Conservation (phyloP, 1,140 invertebrate genomes). For the Andricus grossulariae region DNA sequence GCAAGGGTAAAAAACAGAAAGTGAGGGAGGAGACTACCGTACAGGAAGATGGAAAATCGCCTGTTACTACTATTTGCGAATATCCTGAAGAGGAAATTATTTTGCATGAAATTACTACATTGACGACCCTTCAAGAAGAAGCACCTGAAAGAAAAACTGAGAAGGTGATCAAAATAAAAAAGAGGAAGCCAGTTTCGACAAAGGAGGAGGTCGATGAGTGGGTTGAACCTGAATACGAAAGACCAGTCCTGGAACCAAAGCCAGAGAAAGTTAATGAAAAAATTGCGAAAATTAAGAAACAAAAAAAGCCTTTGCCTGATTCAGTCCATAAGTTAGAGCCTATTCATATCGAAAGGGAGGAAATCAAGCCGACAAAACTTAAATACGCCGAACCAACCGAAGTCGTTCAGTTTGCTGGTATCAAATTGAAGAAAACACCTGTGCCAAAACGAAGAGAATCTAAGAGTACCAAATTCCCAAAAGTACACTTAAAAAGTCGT, state of each 20-base stretch:
- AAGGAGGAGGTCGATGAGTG: slow-evolving; percentile 74
- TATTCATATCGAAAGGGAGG: slow-evolving; percentile 72
- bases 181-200: slow-evolving; percentile 63
- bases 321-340: slow-evolving; percentile 62
- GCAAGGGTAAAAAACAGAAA: slow-evolving; percentile 62
- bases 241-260: slow-evolving; percentile 70
- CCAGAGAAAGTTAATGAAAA: slow-evolving; percentile 73
- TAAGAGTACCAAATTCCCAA: slow-evolving; percentile 76
- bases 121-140: slow-evolving; percentile 44
- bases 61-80: slow-evolving; percentile 50
- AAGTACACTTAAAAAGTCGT: slow-evolving; percentile 81
- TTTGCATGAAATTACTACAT: slow-evolving; percentile 43
- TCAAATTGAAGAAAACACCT: slow-evolving; percentile 80
- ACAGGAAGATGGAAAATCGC: slow-evolving; percentile 70
- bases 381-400: slow-evolving; percentile 69
- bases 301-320: slow-evolving; percentile 60
- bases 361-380: slow-evolving; percentile 71
- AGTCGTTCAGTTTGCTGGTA: slow-evolving; percentile 77
- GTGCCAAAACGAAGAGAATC: slow-evolving; percentile 75
- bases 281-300: slow-evolving; percentile 69
- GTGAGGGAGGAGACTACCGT: slow-evolving; percentile 63
- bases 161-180: slow-evolving; percentile 72
- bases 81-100: slow-evolving; percentile 56
- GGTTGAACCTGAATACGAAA: slow-evolving; percentile 73
- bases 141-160: slow-evolving; percentile 62